Base-by-base conservation (phyloP, 2,797 vertebrate species). In the Allobates femoralis region DNA sequence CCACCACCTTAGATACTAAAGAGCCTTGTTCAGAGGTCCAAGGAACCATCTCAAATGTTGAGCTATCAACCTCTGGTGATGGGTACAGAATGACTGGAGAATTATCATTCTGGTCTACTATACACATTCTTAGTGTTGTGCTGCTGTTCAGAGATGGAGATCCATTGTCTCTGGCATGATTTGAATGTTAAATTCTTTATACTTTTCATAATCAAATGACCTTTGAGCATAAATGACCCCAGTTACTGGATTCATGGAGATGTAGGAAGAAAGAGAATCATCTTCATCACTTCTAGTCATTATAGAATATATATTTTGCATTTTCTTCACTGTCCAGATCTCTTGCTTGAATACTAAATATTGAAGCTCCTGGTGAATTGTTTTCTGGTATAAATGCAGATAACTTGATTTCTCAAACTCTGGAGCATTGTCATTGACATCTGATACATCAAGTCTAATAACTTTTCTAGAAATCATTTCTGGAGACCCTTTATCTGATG, bases 121-220 rank as follows among this genome's bases (percentile, higher is more conserved):
- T 79, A 51, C 50, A 56, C 21, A 90, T 84, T 23, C 79, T 82
- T 26, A 90, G 66, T 21, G 81, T 90, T 28, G 75, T 50, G 26
- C 84, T 88, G 5, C 90, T 26, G 41, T 62, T 85, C 18, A 85
- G 60, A 56, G 93, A 86, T 0, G 95, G 94, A 0, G 91, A 94
- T 0, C 95, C 94, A 15, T 92, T 89, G 16, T 96, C 94, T 0
- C 89, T 80, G 0, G 93, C 93, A 8, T 85, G 6, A 96, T 90
- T 0, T 8, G 19, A 71, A 95, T 90, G 78, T 91, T 87, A 2
- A 94, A 93, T 19, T 90, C 8, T 5, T 76, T 91, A 0, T 92
- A 66, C 12, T 93, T 85, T 66, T 96, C 94, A 0, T 95, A 96
- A 87, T 95, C 93, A 77, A 95, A 89, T 0, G 93, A 91, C 10